A percentile compares a stretch with the other conserved stretches of the same genome.
Conservation (phyloP, 2,797 vertebrate species). For the Bradypodion pumilum region DNA sequence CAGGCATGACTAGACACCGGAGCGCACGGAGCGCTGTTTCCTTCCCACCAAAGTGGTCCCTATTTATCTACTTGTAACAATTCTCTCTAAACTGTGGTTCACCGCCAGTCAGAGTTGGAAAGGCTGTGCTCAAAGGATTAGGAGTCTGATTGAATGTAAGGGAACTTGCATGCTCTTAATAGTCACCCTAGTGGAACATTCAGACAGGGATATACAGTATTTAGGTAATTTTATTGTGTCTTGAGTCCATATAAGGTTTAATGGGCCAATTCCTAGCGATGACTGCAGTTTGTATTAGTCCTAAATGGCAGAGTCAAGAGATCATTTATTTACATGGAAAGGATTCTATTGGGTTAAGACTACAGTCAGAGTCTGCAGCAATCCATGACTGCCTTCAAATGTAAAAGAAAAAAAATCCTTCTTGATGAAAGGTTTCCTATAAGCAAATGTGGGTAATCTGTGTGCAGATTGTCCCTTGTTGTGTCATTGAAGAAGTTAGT, state of each 20-base stretch:
- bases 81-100: neutral
- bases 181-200: too few species aligned
- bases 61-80: too few species aligned
- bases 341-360: neutral
- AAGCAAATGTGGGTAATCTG: neutral
- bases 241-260: neutral
- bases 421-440: neutral
- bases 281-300: neutral
- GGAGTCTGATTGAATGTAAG: too few species aligned
- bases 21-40: too few species aligned
- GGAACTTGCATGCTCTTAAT: too few species aligned
- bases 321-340: neutral
- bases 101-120: neutral
- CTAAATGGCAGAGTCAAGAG: neutral
- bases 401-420: neutral
- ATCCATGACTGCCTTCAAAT: neutral
- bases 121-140: too few species aligned
- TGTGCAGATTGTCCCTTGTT: neutral
- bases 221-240: accelerated
- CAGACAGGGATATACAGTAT: too few species aligned
- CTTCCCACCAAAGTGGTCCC: too few species aligned
- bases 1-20: too few species aligned
- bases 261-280: neutral
- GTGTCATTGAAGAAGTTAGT: neutral
- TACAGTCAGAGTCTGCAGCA: neutral